Evolutionary conservation across 1,140 invertebrate species (phyloP).

Genomic region (Anoplolepis gracilipes): DNA sequence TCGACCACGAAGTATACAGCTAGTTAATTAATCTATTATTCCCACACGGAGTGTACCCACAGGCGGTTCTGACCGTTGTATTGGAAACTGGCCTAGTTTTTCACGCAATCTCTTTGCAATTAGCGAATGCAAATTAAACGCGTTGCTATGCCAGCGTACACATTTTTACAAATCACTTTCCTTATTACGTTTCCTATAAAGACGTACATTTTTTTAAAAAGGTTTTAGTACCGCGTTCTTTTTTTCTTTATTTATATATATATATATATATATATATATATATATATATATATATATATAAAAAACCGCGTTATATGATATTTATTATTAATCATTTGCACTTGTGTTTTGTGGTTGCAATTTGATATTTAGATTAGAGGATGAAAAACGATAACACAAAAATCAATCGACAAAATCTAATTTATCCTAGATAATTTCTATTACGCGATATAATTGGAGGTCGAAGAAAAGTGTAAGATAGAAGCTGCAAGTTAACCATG

Average conservation of each 20-base stretch:
- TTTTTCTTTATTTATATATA: background rate
- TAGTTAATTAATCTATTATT: constrained; percentile 51
- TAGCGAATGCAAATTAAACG: constrained; percentile 12
- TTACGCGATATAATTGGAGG: constrained; percentile 2
- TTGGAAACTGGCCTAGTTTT: background rate
- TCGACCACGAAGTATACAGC: background rate
- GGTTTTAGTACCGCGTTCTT: too few species aligned
- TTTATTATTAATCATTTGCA: background rate
- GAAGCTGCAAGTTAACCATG: constrained; percentile 33
- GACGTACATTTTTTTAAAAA: background rate
- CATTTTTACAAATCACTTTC: background rate
- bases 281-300: too few species aligned
- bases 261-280: too few species aligned
- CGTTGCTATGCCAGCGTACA: background rate
- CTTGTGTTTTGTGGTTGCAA: background rate
- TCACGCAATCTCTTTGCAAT: constrained; percentile 4
- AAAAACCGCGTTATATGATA: background rate
- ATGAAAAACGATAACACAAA: background rate
- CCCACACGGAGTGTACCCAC: background rate
- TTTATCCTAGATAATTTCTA: background rate
- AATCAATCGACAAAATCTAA: background rate
- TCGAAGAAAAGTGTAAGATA: background rate
- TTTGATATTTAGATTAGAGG: background rate
- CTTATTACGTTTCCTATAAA: background rate
- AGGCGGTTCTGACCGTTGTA: background rate